phyloP scores from a whole-genome alignment of 2,113 vertebrate genomes.

The Corythoichthys haematopterus region DNA sequence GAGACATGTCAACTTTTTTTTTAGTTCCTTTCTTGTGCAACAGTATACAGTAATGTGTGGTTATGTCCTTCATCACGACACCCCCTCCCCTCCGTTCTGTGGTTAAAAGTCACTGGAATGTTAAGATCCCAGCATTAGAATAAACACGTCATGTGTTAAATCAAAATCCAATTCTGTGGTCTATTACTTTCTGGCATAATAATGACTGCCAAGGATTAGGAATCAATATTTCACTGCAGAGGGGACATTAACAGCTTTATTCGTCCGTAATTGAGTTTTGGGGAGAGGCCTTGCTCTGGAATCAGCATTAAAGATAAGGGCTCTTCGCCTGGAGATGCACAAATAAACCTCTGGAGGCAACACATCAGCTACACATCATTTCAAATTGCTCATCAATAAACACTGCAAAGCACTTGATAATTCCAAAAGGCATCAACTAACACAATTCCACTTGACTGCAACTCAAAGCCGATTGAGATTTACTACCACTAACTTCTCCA shows the following conservation, averaged over 20 bases:
- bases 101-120: conserved; percentile 61
- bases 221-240: conserved; percentile 74
- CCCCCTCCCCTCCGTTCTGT: conserved; percentile 30
- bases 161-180: conserved; percentile 73
- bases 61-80: conserved; percentile 28
- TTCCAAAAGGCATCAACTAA: background rate
- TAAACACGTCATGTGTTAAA: conserved; percentile 71
- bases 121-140: conserved; percentile 67
- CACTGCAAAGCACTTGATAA: conserved; percentile 12
- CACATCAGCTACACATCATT: conserved; percentile 28
- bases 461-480: background rate
- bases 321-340: conserved; percentile 31
- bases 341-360: conserved; percentile 18
- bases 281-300: conserved; percentile 54
- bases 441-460: background rate
- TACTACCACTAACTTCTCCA: background rate
- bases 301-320: conserved; percentile 66
- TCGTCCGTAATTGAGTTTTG: conserved; percentile 70
- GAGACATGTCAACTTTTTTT: conserved; percentile 42
- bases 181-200: conserved; percentile 73
- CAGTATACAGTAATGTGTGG: conserved; percentile 52
- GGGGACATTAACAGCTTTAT: conserved; percentile 68
- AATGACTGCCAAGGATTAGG: conserved; percentile 70
- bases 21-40: conserved; percentile 36
- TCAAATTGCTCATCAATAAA: conserved; percentile 22